Percentiles rank a stretch among this genome's conserved stretches.
Conservation (phyloP, 2,113 vertebrate species). For the Poecilia latipinna region DNA sequence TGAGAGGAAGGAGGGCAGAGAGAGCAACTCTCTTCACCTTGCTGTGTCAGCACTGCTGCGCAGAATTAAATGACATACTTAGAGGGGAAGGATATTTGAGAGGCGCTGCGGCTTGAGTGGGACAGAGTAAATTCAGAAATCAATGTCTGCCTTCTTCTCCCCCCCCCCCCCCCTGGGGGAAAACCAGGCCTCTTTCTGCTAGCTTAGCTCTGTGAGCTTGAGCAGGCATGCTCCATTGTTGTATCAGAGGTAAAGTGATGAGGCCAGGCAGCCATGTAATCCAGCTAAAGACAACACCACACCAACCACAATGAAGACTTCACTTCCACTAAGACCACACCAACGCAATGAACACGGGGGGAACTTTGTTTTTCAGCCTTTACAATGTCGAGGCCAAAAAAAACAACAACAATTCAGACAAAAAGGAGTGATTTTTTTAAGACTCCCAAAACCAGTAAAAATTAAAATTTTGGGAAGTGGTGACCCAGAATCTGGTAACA, state of each 20-base stretch:
- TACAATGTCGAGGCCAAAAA: constrained; percentile 9
- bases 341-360: constrained; percentile 31
- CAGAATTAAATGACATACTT: constrained; percentile 65
- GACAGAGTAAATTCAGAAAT: constrained; percentile 63
- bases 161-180: constrained; percentile 55
- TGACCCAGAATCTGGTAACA: too few relatives aligned
- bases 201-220: constrained; percentile 67
- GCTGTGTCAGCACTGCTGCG: constrained; percentile 61
- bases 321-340: constrained; percentile 9
- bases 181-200: constrained; percentile 54
- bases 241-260: constrained; percentile 69
- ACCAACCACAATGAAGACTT: constrained; percentile 40
- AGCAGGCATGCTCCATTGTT: constrained; percentile 70
- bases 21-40: constrained; percentile 55
- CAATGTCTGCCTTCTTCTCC: constrained; percentile 40
- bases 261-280: constrained; percentile 82
- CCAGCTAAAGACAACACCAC: constrained; percentile 69
- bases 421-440: not conserved
- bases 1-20: not conserved
- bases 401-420: not conserved
- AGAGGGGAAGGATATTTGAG: constrained; percentile 61
- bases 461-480: too few relatives aligned
- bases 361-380: constrained; percentile 15
- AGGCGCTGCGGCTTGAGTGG: constrained; percentile 51
- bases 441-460: not conserved